Evolutionary conservation across 2,797 vertebrate genomes (phyloP).

Genomic region (Amblyraja radiata): DNA sequence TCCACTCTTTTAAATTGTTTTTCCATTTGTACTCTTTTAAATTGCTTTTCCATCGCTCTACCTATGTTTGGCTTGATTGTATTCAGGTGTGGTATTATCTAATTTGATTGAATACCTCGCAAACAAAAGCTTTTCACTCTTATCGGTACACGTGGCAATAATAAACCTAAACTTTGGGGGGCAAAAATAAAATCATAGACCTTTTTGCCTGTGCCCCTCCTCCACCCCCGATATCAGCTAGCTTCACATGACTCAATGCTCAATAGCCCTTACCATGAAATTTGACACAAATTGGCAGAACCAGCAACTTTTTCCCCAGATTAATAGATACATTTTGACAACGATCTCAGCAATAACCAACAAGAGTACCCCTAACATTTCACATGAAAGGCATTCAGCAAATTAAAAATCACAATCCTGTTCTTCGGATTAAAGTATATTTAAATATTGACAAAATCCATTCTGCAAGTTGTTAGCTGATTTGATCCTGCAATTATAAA

Average conservation of each 20-base stretch:
- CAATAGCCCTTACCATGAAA: too few relatives aligned
- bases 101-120: too few relatives aligned
- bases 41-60: too few relatives aligned
- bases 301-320: neutral
- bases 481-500: neutral
- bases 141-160: too few relatives aligned
- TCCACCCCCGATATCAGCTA: neutral
- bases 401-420: neutral
- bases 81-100: too few relatives aligned
- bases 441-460: neutral
- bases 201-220: neutral
- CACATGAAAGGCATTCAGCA: neutral
- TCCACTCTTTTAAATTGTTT: too few relatives aligned
- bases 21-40: too few relatives aligned
- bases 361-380: neutral
- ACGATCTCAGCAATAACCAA: neutral
- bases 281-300: neutral
- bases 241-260: neutral
- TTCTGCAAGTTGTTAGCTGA: neutral
- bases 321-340: neutral
- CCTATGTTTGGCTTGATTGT: too few relatives aligned
- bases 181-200: neutral
- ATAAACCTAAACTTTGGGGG: too few relatives aligned
- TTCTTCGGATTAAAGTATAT: neutral
- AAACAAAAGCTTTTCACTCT: too few relatives aligned